Conservation (phyloP, 2,797 vertebrate species). For the Pseudochirops corinnae region DNA sequence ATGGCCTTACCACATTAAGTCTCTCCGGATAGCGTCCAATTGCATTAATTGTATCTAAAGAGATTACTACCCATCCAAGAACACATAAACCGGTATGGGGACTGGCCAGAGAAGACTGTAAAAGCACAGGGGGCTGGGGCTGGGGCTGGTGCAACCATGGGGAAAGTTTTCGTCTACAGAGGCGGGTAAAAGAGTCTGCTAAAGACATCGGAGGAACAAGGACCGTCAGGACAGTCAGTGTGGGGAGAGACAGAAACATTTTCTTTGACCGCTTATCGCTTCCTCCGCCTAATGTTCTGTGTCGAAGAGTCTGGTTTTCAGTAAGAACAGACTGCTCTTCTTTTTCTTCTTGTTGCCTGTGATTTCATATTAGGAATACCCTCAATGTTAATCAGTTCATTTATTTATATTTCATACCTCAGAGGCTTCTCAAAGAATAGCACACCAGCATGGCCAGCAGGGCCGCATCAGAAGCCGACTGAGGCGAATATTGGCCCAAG, state of each 20-base stretch:
- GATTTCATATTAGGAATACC: constrained; percentile 97
- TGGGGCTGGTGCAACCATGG: constrained; percentile 88
- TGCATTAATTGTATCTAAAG: constrained; percentile 92
- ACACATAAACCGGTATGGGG: constrained; percentile 94
- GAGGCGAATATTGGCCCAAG: no score
- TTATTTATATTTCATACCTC: constrained; percentile 91
- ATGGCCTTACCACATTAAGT: background rate
- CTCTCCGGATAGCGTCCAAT: background rate
- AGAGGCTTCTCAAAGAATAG: no score
- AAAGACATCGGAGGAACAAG: constrained; percentile 92
- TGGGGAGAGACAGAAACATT: constrained; percentile 90
- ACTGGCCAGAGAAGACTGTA: constrained; percentile 94
- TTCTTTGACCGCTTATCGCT: background rate
- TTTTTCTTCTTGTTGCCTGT: constrained; percentile 84
- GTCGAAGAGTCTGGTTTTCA: background rate
- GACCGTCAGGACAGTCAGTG: constrained; percentile 86
- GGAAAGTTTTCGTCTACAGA: constrained; percentile 93
- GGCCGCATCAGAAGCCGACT: no score
- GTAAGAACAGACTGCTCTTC: constrained; percentile 46
- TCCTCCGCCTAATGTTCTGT: background rate
- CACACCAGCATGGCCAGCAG: no score
- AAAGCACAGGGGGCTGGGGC: constrained; percentile 92
- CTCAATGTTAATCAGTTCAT: constrained; percentile 93
- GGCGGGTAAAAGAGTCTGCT: constrained; percentile 91
- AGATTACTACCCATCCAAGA: constrained; percentile 96